These are phyloP conservation scores for Drosophila histrio DNA, from an alignment of 2,888 invertebrate species.

Conservation along the genomic window DNA sequence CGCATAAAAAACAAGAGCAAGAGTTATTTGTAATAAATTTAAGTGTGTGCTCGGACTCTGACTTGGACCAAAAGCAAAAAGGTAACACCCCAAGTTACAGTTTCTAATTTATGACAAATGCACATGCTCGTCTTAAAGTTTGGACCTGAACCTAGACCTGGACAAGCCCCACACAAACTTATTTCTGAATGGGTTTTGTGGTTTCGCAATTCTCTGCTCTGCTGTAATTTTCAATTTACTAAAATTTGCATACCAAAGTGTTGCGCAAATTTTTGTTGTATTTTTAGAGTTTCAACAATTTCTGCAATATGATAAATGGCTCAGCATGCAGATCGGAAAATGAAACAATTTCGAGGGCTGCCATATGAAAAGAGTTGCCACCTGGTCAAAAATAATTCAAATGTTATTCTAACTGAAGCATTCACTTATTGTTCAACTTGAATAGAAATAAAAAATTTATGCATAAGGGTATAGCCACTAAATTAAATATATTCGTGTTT, in stretches of 20 bases:
- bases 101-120: constrained; percentile 79
- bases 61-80: constrained; percentile 44
- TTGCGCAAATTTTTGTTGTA: constrained; percentile 53
- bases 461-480: no score
- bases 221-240: constrained; percentile 68
- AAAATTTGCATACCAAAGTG: constrained; percentile 68
- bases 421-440: no score
- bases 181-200: constrained; percentile 66
- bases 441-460: no score
- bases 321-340: constrained; percentile 25
- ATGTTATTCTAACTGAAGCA: no score
- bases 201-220: constrained; percentile 53
- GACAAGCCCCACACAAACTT: constrained; percentile 41
- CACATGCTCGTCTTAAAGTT: constrained; percentile 73
- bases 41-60: constrained; percentile 52
- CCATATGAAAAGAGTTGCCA: no score
- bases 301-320: constrained; percentile 56
- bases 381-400: no score
- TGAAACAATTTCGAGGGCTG: no score
- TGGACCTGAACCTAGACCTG: constrained; percentile 38
- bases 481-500: no score
- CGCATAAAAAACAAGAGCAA: constrained; percentile 42
- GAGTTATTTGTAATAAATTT: constrained; percentile 77
- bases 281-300: constrained; percentile 37
- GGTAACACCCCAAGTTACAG: constrained; percentile 63